Percentiles rank a stretch among this genome's conserved stretches.
Evolutionary conservation across 2,113 vertebrate species (phyloP).

Genomic region (Pollachius pollachius): DNA sequence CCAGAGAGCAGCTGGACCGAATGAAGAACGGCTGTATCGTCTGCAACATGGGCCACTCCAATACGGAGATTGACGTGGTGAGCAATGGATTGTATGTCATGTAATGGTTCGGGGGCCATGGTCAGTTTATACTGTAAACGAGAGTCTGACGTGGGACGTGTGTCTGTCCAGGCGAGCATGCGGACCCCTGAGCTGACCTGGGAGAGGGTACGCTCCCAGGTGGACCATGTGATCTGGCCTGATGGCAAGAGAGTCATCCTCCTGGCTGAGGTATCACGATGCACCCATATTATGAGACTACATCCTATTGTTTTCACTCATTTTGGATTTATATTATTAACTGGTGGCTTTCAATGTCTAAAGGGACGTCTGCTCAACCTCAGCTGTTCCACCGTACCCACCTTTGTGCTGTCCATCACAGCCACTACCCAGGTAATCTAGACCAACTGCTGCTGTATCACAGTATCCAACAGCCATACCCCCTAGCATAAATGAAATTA

Average conservation of each 20-base stretch:
- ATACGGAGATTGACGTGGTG: conserved; percentile 98
- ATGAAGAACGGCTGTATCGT: conserved; percentile 98
- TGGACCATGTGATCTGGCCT: conserved; percentile 98
- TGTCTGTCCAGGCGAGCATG: conserved; percentile 84
- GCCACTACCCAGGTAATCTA: conserved; percentile 91
- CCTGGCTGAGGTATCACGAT: conserved; percentile 85
- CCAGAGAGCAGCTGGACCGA: conserved; percentile 91
- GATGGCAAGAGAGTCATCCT: conserved; percentile 96
- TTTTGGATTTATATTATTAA: too few relatives aligned
- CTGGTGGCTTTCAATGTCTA: not conserved
- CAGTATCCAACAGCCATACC: not conserved
- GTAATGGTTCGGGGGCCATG: not conserved
- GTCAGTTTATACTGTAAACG: too few relatives aligned
- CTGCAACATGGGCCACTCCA: conserved; percentile 99
- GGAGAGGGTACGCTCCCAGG: conserved; percentile 96
- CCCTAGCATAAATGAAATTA: too few relatives aligned
- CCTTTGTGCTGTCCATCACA: conserved; percentile 97
- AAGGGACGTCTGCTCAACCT: conserved; percentile 96
- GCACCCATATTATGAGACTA: not conserved
- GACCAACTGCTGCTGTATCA: not conserved
- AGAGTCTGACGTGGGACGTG: too few relatives aligned
- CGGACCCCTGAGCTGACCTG: conserved; percentile 95
- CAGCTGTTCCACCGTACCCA: conserved; percentile 97
- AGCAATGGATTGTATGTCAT: conserved; percentile 40
- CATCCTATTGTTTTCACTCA: too few relatives aligned